Conservation (phyloP, 1,140 invertebrate species). For the Kradibia gibbosae region DNA sequence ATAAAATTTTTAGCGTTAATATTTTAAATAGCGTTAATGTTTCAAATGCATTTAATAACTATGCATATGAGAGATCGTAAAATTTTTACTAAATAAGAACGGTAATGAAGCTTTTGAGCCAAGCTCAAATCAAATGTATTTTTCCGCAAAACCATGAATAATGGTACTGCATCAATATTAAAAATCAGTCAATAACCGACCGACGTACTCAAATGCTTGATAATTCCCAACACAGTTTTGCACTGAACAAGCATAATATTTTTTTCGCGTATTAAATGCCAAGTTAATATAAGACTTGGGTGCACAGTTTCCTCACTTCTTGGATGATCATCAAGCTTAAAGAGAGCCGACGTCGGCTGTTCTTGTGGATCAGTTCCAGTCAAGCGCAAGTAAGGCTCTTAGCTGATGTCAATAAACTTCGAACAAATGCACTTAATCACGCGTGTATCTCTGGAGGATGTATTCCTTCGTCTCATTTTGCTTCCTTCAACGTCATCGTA, state of each 20-base stretch:
- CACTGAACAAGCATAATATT: neutral
- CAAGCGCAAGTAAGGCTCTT: conserved; percentile 55
- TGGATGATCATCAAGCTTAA: conserved; percentile 41
- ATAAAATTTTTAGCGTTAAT: no score
- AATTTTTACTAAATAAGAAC: no score
- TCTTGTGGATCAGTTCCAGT: conserved; percentile 59
- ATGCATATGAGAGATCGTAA: no score
- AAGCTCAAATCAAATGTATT: neutral
- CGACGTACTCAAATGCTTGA: neutral
- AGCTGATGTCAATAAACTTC: conserved; percentile 56
- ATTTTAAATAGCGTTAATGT: no score
- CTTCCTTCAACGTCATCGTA: conserved; percentile 20
- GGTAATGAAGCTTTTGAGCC: no score
- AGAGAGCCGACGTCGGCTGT: conserved; percentile 58
- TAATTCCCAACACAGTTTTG: conserved; percentile 34
- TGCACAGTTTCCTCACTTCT: conserved; percentile 21
- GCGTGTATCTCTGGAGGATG: conserved; percentile 58
- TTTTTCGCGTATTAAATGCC: conserved; percentile 3
- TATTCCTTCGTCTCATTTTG: conserved; percentile 12
- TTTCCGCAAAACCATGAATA: neutral
- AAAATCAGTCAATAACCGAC: neutral
- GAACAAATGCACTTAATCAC: conserved; percentile 65
- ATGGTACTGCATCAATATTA: neutral
- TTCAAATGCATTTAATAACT: no score
- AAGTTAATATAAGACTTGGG: conserved; percentile 3